These are phyloP conservation scores for Pleuronectes platessa DNA, from an alignment of 2,113 vertebrate genomes.

Conservation along the genomic window DNA sequence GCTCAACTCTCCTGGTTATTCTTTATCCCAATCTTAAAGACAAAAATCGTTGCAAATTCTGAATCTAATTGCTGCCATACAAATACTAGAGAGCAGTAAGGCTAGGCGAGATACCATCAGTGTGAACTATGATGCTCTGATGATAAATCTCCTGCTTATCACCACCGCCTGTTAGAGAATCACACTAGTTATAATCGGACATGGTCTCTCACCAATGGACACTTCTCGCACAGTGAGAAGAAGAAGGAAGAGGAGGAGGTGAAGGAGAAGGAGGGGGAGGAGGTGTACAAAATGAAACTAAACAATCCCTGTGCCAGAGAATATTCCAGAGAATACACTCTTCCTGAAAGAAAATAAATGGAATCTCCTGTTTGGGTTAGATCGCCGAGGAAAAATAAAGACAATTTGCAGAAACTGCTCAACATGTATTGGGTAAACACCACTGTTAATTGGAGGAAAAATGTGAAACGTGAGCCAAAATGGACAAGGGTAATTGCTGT, in stretches of 20 bases:
- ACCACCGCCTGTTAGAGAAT: constrained; percentile 38
- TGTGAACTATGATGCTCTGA: constrained; percentile 28
- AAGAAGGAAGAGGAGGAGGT: constrained; percentile 1
- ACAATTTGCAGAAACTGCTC: constrained; percentile 67
- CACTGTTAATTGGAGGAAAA: constrained; percentile 65
- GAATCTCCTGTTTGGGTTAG: constrained; percentile 79
- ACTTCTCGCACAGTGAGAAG: constrained; percentile 39
- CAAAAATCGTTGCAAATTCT: constrained; percentile 44
- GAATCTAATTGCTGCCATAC: constrained; percentile 15
- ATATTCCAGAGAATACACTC: constrained; percentile 80
- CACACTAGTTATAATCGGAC: constrained; percentile 50
- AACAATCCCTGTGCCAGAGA: constrained; percentile 76
- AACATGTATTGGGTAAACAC: constrained; percentile 50
- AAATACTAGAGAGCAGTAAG: constrained; percentile 13
- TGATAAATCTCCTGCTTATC: constrained; percentile 53
- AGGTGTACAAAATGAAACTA: constrained; percentile 63
- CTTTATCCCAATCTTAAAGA: constrained; percentile 27
- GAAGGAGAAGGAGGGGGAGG: constrained; percentile 24
- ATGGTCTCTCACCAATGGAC: constrained; percentile 61
- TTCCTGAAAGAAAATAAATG: constrained; percentile 79
- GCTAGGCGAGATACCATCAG: constrained; percentile 46
- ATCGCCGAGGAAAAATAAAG: constrained; percentile 75
- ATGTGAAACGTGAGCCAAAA: constrained; percentile 66
- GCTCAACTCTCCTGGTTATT: neutral
- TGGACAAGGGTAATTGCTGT: constrained; percentile 64